Evolutionary conservation across 2,797 vertebrate species (phyloP).

Genomic region (Pipistrellus kuhlii): DNA sequence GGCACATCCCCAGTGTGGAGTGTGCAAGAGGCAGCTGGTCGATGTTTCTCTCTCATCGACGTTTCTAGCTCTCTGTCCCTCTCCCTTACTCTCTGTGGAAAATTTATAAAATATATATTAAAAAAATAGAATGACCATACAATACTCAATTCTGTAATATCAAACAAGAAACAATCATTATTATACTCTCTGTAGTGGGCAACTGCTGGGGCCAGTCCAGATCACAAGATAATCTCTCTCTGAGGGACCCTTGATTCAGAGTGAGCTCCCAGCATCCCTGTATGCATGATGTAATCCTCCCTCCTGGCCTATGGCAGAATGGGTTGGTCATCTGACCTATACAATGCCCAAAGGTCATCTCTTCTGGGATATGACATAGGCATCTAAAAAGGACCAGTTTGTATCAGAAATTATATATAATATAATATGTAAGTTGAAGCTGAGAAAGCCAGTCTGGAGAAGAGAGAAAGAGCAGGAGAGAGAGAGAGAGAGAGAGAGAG

Average conservation of each 20-base stretch:
- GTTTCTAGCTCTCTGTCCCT: no score
- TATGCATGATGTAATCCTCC: not conserved
- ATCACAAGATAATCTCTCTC: not conserved
- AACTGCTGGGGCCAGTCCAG: not conserved
- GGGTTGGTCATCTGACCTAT: not conserved
- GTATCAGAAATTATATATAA: not conserved
- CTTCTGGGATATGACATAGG: not conserved
- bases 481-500: not conserved
- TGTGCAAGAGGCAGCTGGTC: no score
- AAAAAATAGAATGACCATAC: not conserved
- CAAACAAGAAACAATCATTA: not conserved
- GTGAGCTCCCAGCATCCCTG: not conserved
- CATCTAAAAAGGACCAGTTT: constrained; percentile 1
- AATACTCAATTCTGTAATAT: constrained; percentile 12
- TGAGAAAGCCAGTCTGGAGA: not conserved
- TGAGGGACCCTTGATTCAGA: not conserved
- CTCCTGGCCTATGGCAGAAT: not conserved
- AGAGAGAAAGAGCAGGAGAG: not conserved
- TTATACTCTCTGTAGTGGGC: not conserved
- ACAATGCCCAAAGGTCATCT: not conserved
- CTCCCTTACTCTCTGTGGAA: no score
- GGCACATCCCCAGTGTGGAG: no score
- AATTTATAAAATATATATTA: no score
- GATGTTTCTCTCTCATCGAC: no score
- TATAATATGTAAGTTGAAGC: not conserved